Conservation (phyloP, 1,140 invertebrate genomes). For the Drosophila bifasciata region DNA sequence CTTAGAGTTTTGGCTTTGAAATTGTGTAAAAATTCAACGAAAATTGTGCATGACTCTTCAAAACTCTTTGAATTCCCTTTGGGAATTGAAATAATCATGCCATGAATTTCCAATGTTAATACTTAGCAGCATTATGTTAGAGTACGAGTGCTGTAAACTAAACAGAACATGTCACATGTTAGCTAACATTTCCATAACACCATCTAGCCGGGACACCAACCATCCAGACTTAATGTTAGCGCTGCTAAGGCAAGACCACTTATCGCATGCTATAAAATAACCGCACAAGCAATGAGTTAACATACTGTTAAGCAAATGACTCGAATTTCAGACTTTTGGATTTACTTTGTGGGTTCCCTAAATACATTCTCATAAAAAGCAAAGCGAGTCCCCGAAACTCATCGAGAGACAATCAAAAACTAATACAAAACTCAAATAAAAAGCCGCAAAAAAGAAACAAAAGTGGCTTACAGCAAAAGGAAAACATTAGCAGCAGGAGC, state of each 20-base stretch:
- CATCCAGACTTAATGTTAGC: neutral
- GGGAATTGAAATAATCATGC: too few relatives aligned
- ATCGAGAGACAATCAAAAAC: conserved; percentile 48
- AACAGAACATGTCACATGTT: neutral
- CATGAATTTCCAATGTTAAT: too few relatives aligned
- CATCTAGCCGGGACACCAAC: conserved; percentile 47
- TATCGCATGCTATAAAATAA: conserved; percentile 56
- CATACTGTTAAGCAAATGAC: neutral
- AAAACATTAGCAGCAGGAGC: conserved; percentile 1
- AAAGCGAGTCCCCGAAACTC: conserved; percentile 11
- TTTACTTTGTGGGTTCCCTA: neutral
- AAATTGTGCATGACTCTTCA: too few relatives aligned
- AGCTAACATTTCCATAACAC: neutral
- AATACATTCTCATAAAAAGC: conserved; percentile 7
- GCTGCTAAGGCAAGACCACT: neutral
- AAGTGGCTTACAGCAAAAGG: neutral
- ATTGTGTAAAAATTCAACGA: too few relatives aligned
- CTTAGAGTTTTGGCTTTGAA: too few relatives aligned
- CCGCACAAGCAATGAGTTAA: neutral
- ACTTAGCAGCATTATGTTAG: neutral
- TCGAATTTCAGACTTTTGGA: neutral
- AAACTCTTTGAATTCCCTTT: too few relatives aligned
- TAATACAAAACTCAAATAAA: conserved; percentile 63
- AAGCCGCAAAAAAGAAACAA: conserved; percentile 39
- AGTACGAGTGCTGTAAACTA: neutral